Evolutionary conservation across 2,113 vertebrate species (phyloP).

Genomic region (Phycodurus eques): DNA sequence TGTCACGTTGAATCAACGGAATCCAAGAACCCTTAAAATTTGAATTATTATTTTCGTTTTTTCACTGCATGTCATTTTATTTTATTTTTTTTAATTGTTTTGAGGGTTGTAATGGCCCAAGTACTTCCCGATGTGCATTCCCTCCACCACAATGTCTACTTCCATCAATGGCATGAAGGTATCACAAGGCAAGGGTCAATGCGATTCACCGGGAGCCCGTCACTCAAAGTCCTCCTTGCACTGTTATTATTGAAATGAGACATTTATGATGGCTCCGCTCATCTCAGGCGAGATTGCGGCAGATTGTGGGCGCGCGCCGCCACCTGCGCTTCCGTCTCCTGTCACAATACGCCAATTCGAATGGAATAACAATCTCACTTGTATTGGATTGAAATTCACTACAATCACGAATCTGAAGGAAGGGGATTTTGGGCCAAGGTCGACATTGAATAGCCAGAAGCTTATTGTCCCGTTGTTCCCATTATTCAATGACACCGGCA

Average conservation of each 20-base stretch:
- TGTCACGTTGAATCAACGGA: constrained; percentile 61
- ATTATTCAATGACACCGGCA: constrained; percentile 31
- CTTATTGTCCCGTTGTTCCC: constrained; percentile 31
- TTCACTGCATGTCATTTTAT: too few relatives aligned
- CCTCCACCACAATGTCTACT: background rate
- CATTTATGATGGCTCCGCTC: constrained; percentile 51
- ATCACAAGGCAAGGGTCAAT: constrained; percentile 24
- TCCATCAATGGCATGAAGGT: constrained; percentile 12
- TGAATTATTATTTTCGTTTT: too few relatives aligned
- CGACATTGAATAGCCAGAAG: constrained; percentile 26
- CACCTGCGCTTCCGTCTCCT: constrained; percentile 46
- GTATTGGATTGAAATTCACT: constrained; percentile 23
- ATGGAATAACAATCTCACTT: constrained; percentile 31
- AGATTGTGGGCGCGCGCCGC: constrained; percentile 34
- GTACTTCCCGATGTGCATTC: background rate
- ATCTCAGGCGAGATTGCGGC: constrained; percentile 51
- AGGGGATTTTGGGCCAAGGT: constrained; percentile 8
- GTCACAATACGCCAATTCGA: constrained; percentile 39
- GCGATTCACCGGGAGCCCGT: constrained; percentile 43
- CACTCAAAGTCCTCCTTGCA: constrained; percentile 54
- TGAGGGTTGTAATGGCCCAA: background rate
- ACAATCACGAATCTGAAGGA: constrained; percentile 25
- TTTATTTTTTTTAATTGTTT: too few relatives aligned
- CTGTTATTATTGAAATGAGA: constrained; percentile 71
- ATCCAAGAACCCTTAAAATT: too few relatives aligned